Evolutionary conservation across 2,888 invertebrate species (phyloP).

Genomic region (Hydrotaea diabolus): DNA sequence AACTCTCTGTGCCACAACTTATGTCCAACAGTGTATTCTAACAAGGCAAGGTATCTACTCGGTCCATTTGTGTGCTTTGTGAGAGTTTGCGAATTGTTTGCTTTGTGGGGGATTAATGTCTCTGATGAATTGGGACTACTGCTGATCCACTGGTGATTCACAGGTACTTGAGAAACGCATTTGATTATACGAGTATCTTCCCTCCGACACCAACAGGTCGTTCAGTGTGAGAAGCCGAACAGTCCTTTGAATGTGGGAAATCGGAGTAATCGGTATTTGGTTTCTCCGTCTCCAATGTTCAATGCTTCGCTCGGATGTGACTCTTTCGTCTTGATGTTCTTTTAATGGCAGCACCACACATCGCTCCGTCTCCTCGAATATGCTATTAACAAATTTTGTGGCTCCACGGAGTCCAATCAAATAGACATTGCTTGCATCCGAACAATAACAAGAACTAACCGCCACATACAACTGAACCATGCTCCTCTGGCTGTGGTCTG

Average conservation of each 20-base stretch:
- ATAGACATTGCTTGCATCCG: conserved; percentile 58
- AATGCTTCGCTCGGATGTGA: background rate
- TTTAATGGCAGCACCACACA: conserved; percentile 43
- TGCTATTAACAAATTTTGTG: conserved; percentile 65
- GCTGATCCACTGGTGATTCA: background rate
- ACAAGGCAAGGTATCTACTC: background rate
- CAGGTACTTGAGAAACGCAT: conserved; percentile 20
- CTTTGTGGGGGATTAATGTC: background rate
- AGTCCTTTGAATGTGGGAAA: background rate
- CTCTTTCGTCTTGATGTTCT: conserved; percentile 36
- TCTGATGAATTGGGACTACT: background rate
- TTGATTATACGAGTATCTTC: background rate
- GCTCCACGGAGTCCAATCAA: conserved; percentile 66
- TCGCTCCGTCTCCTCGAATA: conserved; percentile 9
- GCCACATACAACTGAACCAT: conserved; percentile 22
- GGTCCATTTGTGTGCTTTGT: conserved; percentile 31
- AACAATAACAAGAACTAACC: conserved; percentile 48
- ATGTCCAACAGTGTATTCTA: no score
- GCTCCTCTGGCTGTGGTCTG: conserved; percentile 32
- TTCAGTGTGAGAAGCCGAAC: no score
- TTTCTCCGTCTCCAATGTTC: background rate
- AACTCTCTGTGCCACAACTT: no score
- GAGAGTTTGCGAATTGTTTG: conserved; percentile 21
- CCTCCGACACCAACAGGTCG: background rate
- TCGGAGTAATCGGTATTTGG: background rate